Percentiles rank a stretch among this genome's conserved stretches.
These are phyloP conservation scores for Lophochroa leadbeateri DNA, from an alignment of 2,113 vertebrate species.

Conservation along the genomic window DNA sequence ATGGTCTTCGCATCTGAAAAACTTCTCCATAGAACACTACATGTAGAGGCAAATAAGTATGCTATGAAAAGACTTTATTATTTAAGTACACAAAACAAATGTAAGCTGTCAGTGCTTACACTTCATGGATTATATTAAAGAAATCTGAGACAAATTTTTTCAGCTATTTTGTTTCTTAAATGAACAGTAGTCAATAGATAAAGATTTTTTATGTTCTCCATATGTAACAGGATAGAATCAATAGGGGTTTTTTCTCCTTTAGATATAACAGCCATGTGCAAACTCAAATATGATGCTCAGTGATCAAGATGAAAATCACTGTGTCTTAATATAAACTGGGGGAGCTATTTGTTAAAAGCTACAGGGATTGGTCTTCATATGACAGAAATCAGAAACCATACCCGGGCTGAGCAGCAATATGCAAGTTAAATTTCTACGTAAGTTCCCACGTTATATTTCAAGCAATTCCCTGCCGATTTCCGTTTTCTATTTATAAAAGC, in stretches of 20 bases:
- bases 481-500: background rate
- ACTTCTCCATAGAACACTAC: background rate
- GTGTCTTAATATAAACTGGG: background rate
- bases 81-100: background rate
- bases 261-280: background rate
- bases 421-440: background rate
- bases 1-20: background rate
- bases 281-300: background rate
- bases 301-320: background rate
- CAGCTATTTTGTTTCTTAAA: background rate
- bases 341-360: background rate
- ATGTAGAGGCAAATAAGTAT: background rate
- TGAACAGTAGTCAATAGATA: background rate
- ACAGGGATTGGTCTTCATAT: accelerated
- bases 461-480: background rate
- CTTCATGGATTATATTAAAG: background rate
- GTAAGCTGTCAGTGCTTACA: background rate
- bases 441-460: background rate
- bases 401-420: accelerated
- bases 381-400: background rate
- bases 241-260: background rate
- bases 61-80: background rate
- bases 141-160: background rate
- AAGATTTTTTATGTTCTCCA: background rate
- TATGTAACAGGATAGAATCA: background rate